These are phyloP conservation scores for Diarsia dahlii DNA, from an alignment of 2,888 invertebrate genomes.

Conservation along the genomic window DNA sequence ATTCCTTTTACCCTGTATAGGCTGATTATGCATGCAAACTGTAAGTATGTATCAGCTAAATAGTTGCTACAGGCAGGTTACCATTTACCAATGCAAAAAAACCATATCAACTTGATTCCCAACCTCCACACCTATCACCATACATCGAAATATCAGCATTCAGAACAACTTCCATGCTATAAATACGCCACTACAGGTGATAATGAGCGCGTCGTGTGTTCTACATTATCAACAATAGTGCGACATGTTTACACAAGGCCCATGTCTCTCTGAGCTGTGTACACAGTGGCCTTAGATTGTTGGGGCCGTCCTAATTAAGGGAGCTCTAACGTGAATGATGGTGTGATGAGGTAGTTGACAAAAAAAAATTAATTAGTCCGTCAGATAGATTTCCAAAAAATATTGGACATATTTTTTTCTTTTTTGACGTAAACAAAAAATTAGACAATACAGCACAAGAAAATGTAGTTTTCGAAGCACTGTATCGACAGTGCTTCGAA, in stretches of 20 bases:
- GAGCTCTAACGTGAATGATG: slow-evolving; percentile 29
- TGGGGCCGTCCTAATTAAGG: slow-evolving; percentile 41
- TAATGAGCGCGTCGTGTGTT: slow-evolving; percentile 70
- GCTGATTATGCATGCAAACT: background rate
- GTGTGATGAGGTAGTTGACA: background rate
- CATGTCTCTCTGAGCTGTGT: slow-evolving; percentile 23
- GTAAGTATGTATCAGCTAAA: too few species aligned
- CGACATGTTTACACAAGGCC: slow-evolving; percentile 26
- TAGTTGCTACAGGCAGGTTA: background rate
- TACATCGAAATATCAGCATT: slow-evolving; percentile 44
- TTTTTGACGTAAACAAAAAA: too few species aligned
- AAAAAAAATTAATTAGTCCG: too few species aligned
- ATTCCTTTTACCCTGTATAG: too few species aligned
- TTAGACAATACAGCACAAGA: too few species aligned
- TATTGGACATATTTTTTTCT: too few species aligned
- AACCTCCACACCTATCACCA: slow-evolving; percentile 35
- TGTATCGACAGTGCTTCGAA: too few species aligned
- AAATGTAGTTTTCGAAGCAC: too few species aligned
- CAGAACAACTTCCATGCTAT: slow-evolving; percentile 19
- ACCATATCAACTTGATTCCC: slow-evolving; percentile 26
- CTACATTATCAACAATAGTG: slow-evolving; percentile 63
- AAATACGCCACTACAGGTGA: slow-evolving; percentile 50
- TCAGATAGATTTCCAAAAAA: too few species aligned
- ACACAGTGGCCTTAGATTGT: slow-evolving; percentile 44
- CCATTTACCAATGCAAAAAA: background rate